phyloP scores from a whole-genome alignment of 2,888 invertebrate species.

The Brenthis daphne region DNA sequence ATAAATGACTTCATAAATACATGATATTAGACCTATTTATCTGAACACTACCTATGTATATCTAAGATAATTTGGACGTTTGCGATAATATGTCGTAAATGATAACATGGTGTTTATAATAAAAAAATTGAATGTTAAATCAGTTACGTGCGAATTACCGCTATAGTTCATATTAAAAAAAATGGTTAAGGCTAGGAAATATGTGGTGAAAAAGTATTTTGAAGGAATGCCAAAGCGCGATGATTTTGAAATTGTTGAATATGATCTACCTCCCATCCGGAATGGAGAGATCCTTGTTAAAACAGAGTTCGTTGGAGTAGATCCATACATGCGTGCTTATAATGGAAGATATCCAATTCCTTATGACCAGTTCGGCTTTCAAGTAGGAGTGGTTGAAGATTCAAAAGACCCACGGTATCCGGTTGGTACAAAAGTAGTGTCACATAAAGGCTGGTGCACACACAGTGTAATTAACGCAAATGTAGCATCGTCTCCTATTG shows the following conservation, averaged over 20 bases:
- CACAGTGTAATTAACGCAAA: constrained; percentile 59
- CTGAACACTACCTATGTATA: not conserved
- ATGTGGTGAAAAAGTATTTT: constrained; percentile 80
- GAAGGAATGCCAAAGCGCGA: constrained; percentile 80
- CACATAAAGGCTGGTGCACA: constrained; percentile 85
- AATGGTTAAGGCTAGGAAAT: constrained; percentile 77
- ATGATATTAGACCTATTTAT: constrained; percentile 7
- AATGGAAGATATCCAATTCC: constrained; percentile 44
- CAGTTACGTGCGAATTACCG: not conserved
- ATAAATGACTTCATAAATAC: not conserved
- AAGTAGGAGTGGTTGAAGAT: constrained; percentile 75
- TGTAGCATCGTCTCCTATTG: constrained; percentile 25
- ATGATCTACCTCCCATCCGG: constrained; percentile 81
- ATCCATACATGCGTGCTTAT: constrained; percentile 53
- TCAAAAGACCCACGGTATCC: constrained; percentile 83
- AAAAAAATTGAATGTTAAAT: constrained; percentile 6
- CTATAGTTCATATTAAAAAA: constrained; percentile 10
- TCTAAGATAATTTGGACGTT: constrained; percentile 5
- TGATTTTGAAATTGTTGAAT: constrained; percentile 83
- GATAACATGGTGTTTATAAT: constrained; percentile 13
- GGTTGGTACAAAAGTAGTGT: constrained; percentile 82
- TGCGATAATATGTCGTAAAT: constrained; percentile 7
- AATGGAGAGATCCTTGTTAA: constrained; percentile 76
- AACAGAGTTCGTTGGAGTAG: constrained; percentile 56
- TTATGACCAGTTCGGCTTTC: constrained; percentile 54